Conservation (phyloP, 35 echinoderm and acorn worm species). For the Acanthaster planci region DNA sequence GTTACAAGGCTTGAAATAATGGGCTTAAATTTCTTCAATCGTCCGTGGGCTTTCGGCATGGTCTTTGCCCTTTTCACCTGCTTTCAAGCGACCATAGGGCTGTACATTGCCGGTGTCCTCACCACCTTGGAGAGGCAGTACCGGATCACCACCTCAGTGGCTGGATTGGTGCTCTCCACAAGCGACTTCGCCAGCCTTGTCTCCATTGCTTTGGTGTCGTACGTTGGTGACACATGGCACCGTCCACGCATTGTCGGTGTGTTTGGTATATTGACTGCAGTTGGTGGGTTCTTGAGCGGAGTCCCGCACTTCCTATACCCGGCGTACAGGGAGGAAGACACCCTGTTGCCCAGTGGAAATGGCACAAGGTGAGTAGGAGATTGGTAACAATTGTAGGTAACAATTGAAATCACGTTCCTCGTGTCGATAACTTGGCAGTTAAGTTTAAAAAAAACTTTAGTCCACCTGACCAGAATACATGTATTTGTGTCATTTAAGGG, state of each 20-base stretch:
- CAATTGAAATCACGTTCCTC: too few species aligned
- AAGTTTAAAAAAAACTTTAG: too few species aligned
- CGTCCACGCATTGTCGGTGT: conserved; percentile 66
- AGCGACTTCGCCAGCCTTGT: conserved; percentile 64
- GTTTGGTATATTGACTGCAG: conserved; percentile 21
- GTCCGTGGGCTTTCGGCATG: conserved; percentile 27
- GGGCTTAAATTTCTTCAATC: conserved; percentile 23
- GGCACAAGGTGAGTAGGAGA: too few species aligned
- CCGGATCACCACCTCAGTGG: conserved; percentile 64
- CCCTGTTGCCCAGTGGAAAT: too few species aligned
- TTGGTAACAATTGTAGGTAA: too few species aligned
- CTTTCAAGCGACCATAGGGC: conserved; percentile 21
- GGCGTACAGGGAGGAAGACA: neutral
- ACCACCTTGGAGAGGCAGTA: conserved; percentile 79
- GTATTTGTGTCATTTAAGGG: too few species aligned
- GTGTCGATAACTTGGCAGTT: too few species aligned
- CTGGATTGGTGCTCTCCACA: conserved; percentile 49
- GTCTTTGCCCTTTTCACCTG: neutral
- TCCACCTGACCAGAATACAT: too few species aligned
- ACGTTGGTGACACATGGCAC: conserved; percentile 64
- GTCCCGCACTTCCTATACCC: conserved; percentile 72
- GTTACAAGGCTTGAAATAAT: neutral
- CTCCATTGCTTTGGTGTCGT: conserved; percentile 50
- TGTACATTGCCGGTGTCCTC: conserved; percentile 38
- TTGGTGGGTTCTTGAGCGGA: conserved; percentile 46